A percentile compares a stretch with the other conserved stretches of the same genome.
These are phyloP conservation scores for Pleuronectes platessa DNA, from an alignment of 2,113 vertebrate genomes.

Conservation along the genomic window DNA sequence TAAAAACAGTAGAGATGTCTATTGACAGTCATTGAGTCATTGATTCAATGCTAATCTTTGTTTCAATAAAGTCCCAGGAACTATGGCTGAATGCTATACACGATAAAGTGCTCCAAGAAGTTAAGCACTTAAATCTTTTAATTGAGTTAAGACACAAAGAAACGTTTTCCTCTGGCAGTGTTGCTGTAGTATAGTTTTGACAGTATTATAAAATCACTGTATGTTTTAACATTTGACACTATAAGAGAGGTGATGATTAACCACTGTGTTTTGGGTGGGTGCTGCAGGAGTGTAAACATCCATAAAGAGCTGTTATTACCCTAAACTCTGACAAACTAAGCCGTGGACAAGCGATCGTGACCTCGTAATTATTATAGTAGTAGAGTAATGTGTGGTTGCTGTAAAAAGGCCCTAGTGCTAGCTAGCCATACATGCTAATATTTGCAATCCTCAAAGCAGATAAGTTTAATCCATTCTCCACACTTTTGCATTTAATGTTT, in stretches of 20 bases:
- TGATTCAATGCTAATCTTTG: no score
- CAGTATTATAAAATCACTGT: neutral
- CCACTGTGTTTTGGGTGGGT: neutral
- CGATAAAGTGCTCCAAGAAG: no score
- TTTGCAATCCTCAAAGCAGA: neutral
- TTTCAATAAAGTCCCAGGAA: no score
- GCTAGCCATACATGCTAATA: constrained; percentile 6
- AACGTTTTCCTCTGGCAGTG: neutral
- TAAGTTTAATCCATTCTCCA: neutral
- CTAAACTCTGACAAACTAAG: neutral
- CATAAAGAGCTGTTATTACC: neutral
- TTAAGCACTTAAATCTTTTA: no score
- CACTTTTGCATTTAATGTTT: neutral
- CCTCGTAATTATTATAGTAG: neutral
- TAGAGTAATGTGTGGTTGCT: neutral
- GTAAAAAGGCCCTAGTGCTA: neutral
- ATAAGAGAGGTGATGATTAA: neutral
- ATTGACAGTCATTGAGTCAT: no score
- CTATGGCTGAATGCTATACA: no score
- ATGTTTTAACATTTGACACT: neutral
- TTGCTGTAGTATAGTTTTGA: neutral
- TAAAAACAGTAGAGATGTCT: no score
- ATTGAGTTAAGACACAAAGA: neutral
- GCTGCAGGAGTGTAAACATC: constrained; percentile 1
- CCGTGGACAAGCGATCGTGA: neutral